Percentiles rank a stretch among this genome's conserved stretches.
phyloP scores from a whole-genome alignment of 2,888 invertebrate genomes.

The Hylaea fasciaria region DNA sequence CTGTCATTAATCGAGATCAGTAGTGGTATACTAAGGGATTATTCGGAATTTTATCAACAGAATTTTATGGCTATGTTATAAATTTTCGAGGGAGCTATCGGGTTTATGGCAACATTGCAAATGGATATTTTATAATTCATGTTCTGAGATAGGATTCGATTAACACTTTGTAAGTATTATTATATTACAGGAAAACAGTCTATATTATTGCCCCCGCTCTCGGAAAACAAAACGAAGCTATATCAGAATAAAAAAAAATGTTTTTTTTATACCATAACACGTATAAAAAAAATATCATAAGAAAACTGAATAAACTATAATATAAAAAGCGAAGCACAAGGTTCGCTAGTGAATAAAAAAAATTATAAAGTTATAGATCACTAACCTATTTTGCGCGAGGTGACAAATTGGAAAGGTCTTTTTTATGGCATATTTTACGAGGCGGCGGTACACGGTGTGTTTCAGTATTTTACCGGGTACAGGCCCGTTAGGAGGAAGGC shows the following conservation, averaged over 20 bases:
- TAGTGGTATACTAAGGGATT: constrained; percentile 70
- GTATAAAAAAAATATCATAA: not conserved
- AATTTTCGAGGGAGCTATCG: constrained; percentile 38
- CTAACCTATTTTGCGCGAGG: constrained; percentile 44
- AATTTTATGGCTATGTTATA: constrained; percentile 56
- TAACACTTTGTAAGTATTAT: not conserved
- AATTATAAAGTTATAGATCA: constrained; percentile 37
- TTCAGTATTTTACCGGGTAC: constrained; percentile 27
- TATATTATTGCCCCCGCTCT: too few species aligned
- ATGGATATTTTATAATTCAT: constrained; percentile 21
- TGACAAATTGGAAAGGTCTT: constrained; percentile 71
- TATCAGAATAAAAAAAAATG: too few species aligned
- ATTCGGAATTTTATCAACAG: constrained; percentile 72
- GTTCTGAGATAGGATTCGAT: constrained; percentile 4
- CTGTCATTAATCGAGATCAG: constrained; percentile 77
- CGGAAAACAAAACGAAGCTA: too few species aligned
- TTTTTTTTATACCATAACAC: too few species aligned
- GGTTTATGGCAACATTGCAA: constrained; percentile 23
- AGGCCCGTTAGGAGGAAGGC: not conserved
- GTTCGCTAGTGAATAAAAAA: not conserved
- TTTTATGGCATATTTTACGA: constrained; percentile 73
- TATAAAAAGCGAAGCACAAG: not conserved
- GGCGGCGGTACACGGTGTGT: constrained; percentile 48
- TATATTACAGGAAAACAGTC: too few species aligned
- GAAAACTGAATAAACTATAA: not conserved